Conservation (phyloP, 2,113 vertebrate genomes). For the Bubalus kerabau region DNA sequence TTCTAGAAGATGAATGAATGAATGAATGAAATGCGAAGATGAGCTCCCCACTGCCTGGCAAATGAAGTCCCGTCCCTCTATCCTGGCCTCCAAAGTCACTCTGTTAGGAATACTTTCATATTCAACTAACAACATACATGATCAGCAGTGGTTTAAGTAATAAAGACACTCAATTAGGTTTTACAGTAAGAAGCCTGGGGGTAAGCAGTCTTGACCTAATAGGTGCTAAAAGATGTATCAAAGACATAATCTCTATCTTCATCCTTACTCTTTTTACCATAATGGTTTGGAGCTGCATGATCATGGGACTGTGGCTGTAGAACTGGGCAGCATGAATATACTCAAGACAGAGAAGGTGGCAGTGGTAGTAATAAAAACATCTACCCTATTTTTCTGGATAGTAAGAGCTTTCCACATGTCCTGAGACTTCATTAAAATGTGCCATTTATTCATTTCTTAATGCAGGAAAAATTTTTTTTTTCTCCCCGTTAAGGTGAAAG, state of each 20-base stretch:
- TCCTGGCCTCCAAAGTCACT: background rate
- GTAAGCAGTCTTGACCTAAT: background rate
- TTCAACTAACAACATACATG: background rate
- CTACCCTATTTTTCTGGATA: background rate
- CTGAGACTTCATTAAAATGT: background rate
- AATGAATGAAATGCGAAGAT: background rate
- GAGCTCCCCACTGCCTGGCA: background rate
- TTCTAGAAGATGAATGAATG: background rate
- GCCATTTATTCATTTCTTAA: background rate
- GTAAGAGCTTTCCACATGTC: background rate
- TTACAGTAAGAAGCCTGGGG: background rate
- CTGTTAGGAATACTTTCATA: background rate
- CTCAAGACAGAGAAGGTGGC: background rate
- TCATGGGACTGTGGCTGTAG: background rate
- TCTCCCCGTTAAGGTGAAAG: too few relatives aligned
- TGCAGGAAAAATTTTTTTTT: background rate
- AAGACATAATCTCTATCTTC: background rate
- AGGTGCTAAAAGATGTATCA: background rate
- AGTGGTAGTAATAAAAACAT: background rate
- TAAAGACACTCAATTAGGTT: background rate
- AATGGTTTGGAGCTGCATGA: background rate
- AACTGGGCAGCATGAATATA: background rate
- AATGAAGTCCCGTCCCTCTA: background rate
- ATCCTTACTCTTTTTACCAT: background rate
- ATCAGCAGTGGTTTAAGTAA: background rate